A percentile compares a stretch with the other conserved stretches of the same genome.
phyloP scores from a whole-genome alignment of 1,140 invertebrate genomes.

The Ericerus pela region DNA sequence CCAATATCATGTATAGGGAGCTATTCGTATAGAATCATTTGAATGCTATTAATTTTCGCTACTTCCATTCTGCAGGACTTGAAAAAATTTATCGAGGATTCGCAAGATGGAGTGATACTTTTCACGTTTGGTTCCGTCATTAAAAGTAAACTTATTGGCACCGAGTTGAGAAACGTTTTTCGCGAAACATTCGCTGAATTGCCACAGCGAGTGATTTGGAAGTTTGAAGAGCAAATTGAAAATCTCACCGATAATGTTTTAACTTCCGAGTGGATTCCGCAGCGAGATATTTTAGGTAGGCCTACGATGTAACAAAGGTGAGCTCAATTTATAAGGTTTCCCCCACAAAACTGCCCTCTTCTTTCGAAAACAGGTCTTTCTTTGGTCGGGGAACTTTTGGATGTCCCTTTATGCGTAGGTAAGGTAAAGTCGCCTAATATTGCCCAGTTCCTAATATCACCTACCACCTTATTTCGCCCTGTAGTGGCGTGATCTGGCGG shows the following conservation, averaged over 20 bases:
- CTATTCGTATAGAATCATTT: no score
- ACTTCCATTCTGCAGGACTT: no score
- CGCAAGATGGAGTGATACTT: conserved; percentile 38
- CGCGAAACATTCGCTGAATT: conserved; percentile 28
- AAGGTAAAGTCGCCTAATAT: no score
- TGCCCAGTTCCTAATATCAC: no score
- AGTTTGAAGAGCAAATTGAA: conserved; percentile 26
- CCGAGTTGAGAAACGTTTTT: conserved; percentile 19
- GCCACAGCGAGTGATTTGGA: conserved; percentile 39
- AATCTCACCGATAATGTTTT: conserved; percentile 37
- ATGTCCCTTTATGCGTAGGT: no score
- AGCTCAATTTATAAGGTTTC: background rate
- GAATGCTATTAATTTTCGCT: no score
- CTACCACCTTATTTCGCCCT: no score
- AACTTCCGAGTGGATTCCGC: conserved; percentile 41
- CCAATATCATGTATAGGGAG: no score
- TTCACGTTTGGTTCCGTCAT: conserved; percentile 45
- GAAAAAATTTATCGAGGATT: conserved; percentile 21
- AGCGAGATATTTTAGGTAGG: conserved; percentile 40
- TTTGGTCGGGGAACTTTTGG: no score
- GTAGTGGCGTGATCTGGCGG: no score
- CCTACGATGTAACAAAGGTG: background rate
- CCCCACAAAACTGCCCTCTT: no score
- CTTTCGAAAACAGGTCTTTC: no score
- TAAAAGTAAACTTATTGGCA: background rate